Conservation (phyloP, 2,797 vertebrate genomes). For the Chrysocyon brachyurus region DNA sequence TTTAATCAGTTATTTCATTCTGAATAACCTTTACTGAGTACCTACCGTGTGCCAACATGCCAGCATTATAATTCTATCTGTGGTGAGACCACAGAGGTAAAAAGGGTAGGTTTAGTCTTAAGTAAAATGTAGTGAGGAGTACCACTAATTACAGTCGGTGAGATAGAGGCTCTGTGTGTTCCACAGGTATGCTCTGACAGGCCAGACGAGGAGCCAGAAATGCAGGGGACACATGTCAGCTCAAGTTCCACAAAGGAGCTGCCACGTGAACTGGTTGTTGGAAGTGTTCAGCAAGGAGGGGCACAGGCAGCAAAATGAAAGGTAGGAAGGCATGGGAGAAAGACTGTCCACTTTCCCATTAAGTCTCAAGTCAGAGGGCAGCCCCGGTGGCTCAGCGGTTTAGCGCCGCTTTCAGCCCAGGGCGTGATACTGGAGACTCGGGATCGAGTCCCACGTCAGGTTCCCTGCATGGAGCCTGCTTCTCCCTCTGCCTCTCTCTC, state of each 20-base stretch:
- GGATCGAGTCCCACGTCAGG: too few relatives aligned
- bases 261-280: fast-evolving
- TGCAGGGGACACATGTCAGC: background rate
- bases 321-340: background rate
- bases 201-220: background rate
- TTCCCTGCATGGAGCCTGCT: too few relatives aligned
- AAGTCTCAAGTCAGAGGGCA: background rate
- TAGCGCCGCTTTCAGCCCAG: too few relatives aligned
- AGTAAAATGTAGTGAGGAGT: background rate
- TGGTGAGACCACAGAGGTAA: background rate
- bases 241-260: background rate
- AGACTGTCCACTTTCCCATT: background rate
- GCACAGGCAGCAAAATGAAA: background rate
- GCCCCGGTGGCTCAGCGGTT: too few relatives aligned
- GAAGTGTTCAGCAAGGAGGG: too few relatives aligned
- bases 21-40: background rate
- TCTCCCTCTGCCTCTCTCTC: too few relatives aligned
- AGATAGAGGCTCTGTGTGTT: background rate
- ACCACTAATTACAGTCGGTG: fast-evolving
- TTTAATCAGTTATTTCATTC: background rate
- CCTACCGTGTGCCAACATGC: fast-evolving
- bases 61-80: background rate
- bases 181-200: background rate
- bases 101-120: background rate
- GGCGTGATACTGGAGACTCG: too few relatives aligned